Evolutionary conservation across 2,797 vertebrate genomes (phyloP).

Genomic region (Falco biarmicus): DNA sequence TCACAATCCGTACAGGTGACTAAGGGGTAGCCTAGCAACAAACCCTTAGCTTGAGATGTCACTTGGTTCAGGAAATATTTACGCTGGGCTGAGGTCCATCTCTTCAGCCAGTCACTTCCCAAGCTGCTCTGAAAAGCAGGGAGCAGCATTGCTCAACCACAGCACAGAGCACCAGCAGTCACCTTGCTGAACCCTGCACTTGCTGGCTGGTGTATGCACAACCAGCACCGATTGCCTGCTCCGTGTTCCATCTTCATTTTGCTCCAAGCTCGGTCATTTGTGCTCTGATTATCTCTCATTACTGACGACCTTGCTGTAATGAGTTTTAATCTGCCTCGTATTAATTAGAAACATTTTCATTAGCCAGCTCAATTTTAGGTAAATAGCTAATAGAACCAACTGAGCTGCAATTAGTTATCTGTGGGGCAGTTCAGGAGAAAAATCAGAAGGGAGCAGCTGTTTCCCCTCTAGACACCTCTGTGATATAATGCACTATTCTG

Average conservation of each 20-base stretch:
- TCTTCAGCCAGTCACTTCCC: not conserved
- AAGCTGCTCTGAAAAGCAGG: not conserved
- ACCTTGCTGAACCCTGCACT: slow-evolving; percentile 39
- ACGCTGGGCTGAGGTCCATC: not conserved
- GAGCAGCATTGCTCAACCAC: not conserved
- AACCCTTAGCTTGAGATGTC: not conserved
- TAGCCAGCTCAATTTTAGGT: slow-evolving; percentile 73
- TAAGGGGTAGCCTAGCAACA: not conserved
- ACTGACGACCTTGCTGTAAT: slow-evolving; percentile 78
- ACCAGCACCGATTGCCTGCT: not conserved
- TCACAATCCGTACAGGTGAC: not conserved
- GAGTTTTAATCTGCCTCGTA: slow-evolving; percentile 78
- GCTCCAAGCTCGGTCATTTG: slow-evolving; percentile 70
- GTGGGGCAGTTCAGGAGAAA: slow-evolving; percentile 61
- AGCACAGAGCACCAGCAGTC: not conserved
- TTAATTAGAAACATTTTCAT: slow-evolving; percentile 81
- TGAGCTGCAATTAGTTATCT: slow-evolving; percentile 71
- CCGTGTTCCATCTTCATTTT: slow-evolving; percentile 57
- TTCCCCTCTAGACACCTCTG: slow-evolving; percentile 30
- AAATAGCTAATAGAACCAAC: slow-evolving; percentile 77
- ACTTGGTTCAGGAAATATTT: not conserved
- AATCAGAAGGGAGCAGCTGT: slow-evolving; percentile 60
- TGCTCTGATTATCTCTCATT: slow-evolving; percentile 79
- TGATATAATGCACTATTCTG: slow-evolving; percentile 12
- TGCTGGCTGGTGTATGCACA: not conserved